These are phyloP conservation scores for Sebastes aleutianus DNA, from an alignment of 2,797 vertebrate species.

Conservation along the genomic window DNA sequence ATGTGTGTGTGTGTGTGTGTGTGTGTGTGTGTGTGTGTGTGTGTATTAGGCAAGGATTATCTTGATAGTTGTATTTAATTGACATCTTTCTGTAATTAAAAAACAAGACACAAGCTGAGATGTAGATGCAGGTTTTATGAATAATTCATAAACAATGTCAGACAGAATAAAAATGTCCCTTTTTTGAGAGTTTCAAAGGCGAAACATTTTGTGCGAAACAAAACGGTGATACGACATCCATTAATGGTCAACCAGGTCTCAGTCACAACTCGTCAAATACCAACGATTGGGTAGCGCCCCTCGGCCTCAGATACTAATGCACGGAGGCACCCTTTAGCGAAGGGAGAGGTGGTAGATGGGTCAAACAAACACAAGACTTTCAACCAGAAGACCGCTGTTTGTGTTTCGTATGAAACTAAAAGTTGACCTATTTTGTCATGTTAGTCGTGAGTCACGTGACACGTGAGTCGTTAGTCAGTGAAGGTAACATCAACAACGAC, in stretches of 20 bases:
- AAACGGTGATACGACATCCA: not conserved
- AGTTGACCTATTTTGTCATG: too few species aligned
- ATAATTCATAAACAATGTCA: slow-evolving; percentile 15
- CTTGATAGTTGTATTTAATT: not conserved
- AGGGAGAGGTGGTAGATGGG: too few species aligned
- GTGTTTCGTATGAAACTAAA: too few species aligned
- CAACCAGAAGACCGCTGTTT: too few species aligned
- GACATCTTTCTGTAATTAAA: not conserved
- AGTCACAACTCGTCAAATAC: too few species aligned
- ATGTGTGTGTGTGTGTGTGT: not conserved
- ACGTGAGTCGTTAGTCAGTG: too few species aligned
- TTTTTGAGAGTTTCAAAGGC: not conserved
- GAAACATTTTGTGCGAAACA: not conserved
- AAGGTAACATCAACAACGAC: too few species aligned
- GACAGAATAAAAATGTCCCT: not conserved
- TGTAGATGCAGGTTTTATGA: slow-evolving; percentile 9
- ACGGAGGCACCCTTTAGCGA: too few species aligned
- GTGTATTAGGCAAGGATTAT: not conserved
- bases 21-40: not conserved
- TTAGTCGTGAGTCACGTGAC: too few species aligned
- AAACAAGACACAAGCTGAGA: not conserved
- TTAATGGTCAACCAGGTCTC: too few species aligned
- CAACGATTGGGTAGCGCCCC: accelerated
- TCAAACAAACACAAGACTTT: too few species aligned
- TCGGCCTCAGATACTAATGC: too few species aligned